Conservation (phyloP, 1,140 invertebrate genomes). For the Bombus breviceps region DNA sequence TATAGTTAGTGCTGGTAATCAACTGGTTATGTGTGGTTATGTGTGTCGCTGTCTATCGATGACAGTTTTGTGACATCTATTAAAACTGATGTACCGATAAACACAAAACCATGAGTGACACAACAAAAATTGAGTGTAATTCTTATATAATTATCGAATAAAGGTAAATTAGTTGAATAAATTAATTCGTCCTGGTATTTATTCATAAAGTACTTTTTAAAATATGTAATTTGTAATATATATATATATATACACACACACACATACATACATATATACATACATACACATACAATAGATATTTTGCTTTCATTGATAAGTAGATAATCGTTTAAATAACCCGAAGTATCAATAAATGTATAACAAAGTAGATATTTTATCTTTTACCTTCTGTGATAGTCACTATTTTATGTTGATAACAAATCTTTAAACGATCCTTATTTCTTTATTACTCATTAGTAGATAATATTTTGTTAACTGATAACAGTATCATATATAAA, state of each 20-base stretch:
- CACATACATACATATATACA: not conserved
- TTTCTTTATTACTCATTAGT: not conserved
- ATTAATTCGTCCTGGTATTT: not conserved
- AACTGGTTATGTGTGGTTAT: constrained; percentile 59
- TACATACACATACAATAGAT: not conserved
- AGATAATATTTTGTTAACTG: constrained; percentile 14
- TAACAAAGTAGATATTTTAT: not conserved
- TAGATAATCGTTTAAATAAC: constrained; percentile 14
- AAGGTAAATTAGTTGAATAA: constrained; percentile 50
- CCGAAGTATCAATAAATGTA: not conserved
- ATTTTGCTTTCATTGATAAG: constrained; percentile 27
- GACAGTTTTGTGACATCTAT: constrained; percentile 68
- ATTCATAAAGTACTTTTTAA: not conserved
- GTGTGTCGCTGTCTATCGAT: constrained; percentile 58
- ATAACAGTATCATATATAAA: not conserved
- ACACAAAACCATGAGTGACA: constrained; percentile 63
- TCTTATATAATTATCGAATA: constrained; percentile 46
- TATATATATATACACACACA: not conserved
- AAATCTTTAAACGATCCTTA: not conserved
- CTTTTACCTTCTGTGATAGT: not conserved
- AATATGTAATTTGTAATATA: not conserved
- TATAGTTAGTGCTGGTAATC: constrained; percentile 37
- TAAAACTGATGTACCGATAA: constrained; percentile 59
- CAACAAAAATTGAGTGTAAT: constrained; percentile 57
- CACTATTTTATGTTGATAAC: not conserved